These are phyloP conservation scores for Micronycteris hirsuta DNA, from an alignment of 2,113 vertebrate genomes.

Conservation along the genomic window DNA sequence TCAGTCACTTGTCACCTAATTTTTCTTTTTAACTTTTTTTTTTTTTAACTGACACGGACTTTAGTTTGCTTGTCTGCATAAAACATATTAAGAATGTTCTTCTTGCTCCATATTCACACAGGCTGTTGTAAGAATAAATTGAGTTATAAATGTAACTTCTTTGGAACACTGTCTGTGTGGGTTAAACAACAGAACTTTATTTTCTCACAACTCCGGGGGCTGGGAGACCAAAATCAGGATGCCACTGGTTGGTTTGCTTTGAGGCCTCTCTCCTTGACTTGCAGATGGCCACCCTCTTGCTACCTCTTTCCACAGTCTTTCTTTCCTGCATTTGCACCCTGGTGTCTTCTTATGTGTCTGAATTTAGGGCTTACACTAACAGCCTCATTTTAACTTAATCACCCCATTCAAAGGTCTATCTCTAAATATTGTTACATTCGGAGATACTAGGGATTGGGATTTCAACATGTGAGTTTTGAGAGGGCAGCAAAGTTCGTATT, in stretches of 20 bases:
- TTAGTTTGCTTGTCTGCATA: neutral
- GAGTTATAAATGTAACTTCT: neutral
- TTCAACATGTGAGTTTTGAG: neutral
- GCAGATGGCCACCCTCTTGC: neutral
- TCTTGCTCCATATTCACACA: neutral
- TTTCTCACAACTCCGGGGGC: too few species aligned
- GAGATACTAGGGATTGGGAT: neutral
- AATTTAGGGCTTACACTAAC: too few species aligned
- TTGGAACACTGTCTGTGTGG: neutral
- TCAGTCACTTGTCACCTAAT: neutral
- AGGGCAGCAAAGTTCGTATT: neutral
- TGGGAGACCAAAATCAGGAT: too few species aligned
- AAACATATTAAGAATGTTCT: neutral
- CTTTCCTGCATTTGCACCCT: rapidly evolving
- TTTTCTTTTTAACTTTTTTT: neutral
- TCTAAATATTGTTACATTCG: neutral
- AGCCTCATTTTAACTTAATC: neutral
- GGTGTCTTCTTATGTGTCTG: neutral
- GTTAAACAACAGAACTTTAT: neutral
- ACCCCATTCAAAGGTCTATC: neutral
- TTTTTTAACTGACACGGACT: neutral
- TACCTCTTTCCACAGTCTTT: neutral
- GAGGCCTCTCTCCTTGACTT: too few species aligned
- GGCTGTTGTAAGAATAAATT: neutral
- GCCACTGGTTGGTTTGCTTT: too few species aligned